Evolutionary conservation across 2,797 vertebrate species (phyloP).

Genomic region (Meriones psammophilus): DNA sequence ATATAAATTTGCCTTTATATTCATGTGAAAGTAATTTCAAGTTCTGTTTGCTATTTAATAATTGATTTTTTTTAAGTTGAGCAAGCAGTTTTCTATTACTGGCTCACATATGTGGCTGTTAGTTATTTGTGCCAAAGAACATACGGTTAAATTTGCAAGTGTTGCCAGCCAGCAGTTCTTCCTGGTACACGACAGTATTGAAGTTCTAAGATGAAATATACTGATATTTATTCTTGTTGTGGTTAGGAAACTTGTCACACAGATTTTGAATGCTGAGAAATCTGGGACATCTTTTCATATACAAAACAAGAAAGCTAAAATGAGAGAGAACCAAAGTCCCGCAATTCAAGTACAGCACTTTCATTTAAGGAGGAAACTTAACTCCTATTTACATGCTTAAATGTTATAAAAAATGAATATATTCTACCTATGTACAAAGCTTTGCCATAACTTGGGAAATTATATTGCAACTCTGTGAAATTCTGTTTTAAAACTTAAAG

Average conservation of each 20-base stretch:
- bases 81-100: constrained; percentile 52
- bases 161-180: neutral
- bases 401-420: neutral
- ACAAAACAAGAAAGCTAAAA: neutral
- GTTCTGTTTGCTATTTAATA: constrained; percentile 58
- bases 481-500: neutral
- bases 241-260: constrained; percentile 45
- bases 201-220: constrained; percentile 11
- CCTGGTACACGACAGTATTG: neutral
- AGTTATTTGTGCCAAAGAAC: constrained; percentile 62
- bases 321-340: neutral
- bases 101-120: constrained; percentile 50
- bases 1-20: constrained; percentile 33
- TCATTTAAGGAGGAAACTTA: neutral
- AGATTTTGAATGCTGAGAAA: constrained; percentile 11
- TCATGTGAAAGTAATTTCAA: constrained; percentile 65
- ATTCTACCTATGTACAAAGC: neutral
- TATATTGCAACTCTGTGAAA: constrained; percentile 9
- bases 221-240: constrained; percentile 57
- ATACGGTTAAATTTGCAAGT: constrained; percentile 52
- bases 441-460: neutral
- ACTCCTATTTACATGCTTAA: neutral
- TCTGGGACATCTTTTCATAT: neutral
- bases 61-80: constrained; percentile 16
- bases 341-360: neutral